Evolutionary conservation across 2,113 vertebrate genomes (phyloP).

Genomic region (Melospiza melodia): DNA sequence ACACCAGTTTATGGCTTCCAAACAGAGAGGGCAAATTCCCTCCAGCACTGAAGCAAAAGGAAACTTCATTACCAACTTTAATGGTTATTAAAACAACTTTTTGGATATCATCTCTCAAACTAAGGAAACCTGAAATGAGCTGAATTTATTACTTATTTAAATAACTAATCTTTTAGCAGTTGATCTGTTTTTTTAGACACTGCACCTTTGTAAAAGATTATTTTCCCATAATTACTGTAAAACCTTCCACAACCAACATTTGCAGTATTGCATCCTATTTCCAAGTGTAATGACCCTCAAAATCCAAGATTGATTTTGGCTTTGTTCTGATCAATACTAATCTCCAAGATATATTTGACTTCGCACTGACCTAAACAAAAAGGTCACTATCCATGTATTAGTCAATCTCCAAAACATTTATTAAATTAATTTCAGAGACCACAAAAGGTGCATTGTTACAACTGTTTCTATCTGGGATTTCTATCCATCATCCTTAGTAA

Average conservation of each 20-base stretch:
- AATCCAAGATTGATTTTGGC: constrained; percentile 65
- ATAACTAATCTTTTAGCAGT: not conserved
- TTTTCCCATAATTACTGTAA: not conserved
- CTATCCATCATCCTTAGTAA: constrained; percentile 2
- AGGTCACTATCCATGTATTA: constrained; percentile 59
- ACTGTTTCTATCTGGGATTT: not conserved
- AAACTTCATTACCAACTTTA: not conserved
- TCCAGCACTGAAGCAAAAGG: not conserved
- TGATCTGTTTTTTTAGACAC: not conserved
- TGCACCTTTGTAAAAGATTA: not conserved
- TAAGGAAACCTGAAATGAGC: not conserved
- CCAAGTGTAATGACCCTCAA: constrained; percentile 64
- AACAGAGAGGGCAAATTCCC: not conserved
- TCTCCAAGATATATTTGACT: constrained; percentile 62
- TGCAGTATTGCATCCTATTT: constrained; percentile 44
- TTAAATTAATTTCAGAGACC: constrained; percentile 54
- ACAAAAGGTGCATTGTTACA: constrained; percentile 14
- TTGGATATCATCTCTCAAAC: not conserved
- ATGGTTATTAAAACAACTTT: not conserved
- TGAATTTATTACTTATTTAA: not conserved
- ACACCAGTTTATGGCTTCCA: not conserved
- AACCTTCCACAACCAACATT: not conserved
- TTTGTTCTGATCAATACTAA: constrained; percentile 67
- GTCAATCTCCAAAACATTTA: constrained; percentile 32
- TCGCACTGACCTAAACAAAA: constrained; percentile 58